Evolutionary conservation across 2,888 invertebrate species (phyloP).

Genomic region (Meghimatium bilineatum): DNA sequence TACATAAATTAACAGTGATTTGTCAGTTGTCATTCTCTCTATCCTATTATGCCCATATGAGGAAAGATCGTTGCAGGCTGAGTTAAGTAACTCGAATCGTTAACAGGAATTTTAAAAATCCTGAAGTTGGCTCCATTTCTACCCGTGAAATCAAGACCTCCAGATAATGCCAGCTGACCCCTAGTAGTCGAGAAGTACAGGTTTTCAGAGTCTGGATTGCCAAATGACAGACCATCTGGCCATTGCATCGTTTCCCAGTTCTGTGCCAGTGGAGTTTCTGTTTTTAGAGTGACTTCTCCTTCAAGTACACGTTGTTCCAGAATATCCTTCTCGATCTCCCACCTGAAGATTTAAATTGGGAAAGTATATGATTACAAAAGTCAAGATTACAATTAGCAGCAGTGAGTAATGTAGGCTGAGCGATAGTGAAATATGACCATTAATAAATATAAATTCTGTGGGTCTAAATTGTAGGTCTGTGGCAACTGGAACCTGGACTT

Average conservation of each 20-base stretch:
- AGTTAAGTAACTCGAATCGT: conserved; percentile 44
- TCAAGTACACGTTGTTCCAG: conserved; percentile 16
- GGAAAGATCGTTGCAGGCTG: not conserved
- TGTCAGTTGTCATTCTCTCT: not conserved
- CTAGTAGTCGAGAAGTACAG: conserved; percentile 22
- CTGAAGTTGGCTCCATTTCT: conserved; percentile 44
- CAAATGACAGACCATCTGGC: conserved; percentile 26
- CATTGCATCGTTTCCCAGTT: conserved; percentile 45
- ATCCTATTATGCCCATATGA: conserved; percentile 13
- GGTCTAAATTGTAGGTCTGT: no score
- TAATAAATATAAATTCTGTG: no score
- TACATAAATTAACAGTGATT: no score
- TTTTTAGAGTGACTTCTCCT: conserved; percentile 20
- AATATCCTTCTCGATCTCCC: conserved; percentile 31
- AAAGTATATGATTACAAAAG: not conserved
- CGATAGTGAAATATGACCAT: no score
- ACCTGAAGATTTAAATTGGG: not conserved
- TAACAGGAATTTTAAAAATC: conserved; percentile 50
- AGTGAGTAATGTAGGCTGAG: not conserved
- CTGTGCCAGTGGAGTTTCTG: conserved; percentile 17
- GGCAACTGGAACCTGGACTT: no score
- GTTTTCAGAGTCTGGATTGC: not conserved
- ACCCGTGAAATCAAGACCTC: conserved; percentile 46
- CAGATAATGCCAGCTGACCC: conserved; percentile 28
- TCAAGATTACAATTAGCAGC: not conserved